A percentile compares a stretch with the other conserved stretches of the same genome.
Evolutionary conservation across 1,140 invertebrate species (phyloP).

Genomic region (Augochlora pura): DNA sequence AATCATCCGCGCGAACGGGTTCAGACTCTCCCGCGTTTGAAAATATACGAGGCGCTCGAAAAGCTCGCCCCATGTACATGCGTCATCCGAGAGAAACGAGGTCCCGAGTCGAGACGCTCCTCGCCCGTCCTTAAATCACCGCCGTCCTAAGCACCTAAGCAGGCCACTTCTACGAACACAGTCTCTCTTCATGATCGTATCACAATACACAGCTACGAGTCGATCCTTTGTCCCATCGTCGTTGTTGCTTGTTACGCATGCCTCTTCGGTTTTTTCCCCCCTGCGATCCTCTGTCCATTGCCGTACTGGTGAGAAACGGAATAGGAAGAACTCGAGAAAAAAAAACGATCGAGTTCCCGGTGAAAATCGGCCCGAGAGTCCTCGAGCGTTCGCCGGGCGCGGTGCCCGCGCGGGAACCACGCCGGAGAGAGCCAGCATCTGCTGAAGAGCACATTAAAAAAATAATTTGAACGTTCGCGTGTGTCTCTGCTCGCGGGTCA

Average conservation of each 20-base stretch:
- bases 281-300: slow-evolving; percentile 21
- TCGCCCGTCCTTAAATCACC: slow-evolving; percentile 56
- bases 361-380: slow-evolving; percentile 14
- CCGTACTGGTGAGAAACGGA: slow-evolving; percentile 50
- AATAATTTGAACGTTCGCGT: slow-evolving; percentile 35
- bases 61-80: no score
- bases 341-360: slow-evolving; percentile 37
- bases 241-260: slow-evolving; percentile 37
- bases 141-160: slow-evolving; percentile 77
- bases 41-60: not conserved
- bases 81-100: slow-evolving; percentile 23
- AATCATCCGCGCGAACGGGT: not conserved
- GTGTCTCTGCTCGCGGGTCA: slow-evolving; percentile 21
- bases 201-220: slow-evolving; percentile 70
- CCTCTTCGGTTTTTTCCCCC: not conserved
- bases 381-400: slow-evolving; percentile 2
- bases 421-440: not conserved
- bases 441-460: slow-evolving; percentile 30
- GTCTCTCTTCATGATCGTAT: slow-evolving; percentile 74
- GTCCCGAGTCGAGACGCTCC: slow-evolving; percentile 9
- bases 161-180: slow-evolving; percentile 80
- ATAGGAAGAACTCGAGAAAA: slow-evolving; percentile 40
- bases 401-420: not conserved
- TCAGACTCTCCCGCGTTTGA: not conserved
- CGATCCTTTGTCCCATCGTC: slow-evolving; percentile 47